phyloP scores from a whole-genome alignment of 2,113 vertebrate genomes.

The Stigmatopora nigra region DNA sequence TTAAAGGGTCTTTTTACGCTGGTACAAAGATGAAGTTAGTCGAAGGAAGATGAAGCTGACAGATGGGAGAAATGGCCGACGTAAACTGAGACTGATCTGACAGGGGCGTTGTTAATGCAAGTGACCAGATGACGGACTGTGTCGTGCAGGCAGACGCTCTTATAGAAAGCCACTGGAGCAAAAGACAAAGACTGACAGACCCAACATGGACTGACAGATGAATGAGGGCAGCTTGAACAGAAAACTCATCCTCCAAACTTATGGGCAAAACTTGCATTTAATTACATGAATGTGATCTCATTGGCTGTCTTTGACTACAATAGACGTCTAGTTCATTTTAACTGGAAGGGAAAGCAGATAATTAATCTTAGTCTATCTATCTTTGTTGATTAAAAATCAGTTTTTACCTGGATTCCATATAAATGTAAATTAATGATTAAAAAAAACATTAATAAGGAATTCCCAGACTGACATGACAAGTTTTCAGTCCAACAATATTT shows the following conservation, averaged over 20 bases:
- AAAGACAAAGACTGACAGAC: slow-evolving; percentile 27
- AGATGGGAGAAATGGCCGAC: slow-evolving; percentile 34
- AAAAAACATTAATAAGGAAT: no score
- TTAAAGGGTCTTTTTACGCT: slow-evolving; percentile 7
- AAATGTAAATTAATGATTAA: no score
- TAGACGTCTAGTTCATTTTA: no score
- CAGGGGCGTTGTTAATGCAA: slow-evolving; percentile 45
- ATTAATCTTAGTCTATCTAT: no score
- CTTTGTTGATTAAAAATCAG: no score
- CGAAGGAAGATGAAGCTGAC: slow-evolving; percentile 45
- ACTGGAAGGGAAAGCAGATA: no score
- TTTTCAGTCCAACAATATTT: no score
- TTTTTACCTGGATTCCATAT: no score
- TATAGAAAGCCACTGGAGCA: slow-evolving; percentile 12
- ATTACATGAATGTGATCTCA: neutral
- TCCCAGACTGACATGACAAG: no score
- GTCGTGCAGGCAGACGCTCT: slow-evolving; percentile 33
- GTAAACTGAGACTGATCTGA: slow-evolving; percentile 48
- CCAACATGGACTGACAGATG: slow-evolving; percentile 20
- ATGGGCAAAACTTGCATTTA: slow-evolving; percentile 15
- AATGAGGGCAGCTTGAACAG: neutral
- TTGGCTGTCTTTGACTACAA: neutral
- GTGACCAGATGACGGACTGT: slow-evolving; percentile 47
- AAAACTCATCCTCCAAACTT: slow-evolving; percentile 5
- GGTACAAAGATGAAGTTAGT: neutral